These are phyloP conservation scores for Thunnus maccoyii DNA, from an alignment of 2,113 vertebrate genomes.

Conservation along the genomic window DNA sequence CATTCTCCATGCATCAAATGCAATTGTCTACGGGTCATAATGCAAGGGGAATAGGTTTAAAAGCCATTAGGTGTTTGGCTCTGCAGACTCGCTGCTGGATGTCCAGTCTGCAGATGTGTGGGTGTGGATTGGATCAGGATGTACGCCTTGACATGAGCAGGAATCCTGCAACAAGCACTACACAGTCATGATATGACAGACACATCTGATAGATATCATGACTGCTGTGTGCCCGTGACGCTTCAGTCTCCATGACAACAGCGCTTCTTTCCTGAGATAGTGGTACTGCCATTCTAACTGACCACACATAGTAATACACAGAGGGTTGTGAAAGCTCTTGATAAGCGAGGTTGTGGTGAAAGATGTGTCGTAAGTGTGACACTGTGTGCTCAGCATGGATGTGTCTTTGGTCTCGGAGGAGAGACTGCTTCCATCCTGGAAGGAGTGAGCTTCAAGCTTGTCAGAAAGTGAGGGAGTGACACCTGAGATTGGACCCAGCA, in stretches of 20 bases:
- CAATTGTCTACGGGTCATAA: not conserved
- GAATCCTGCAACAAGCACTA: not conserved
- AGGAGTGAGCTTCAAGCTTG: slow-evolving; percentile 39
- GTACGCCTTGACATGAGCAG: not conserved
- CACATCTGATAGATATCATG: too few species aligned
- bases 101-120: not conserved
- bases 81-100: not conserved
- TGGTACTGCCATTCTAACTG: not conserved
- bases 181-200: too few species aligned
- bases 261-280: slow-evolving; percentile 33
- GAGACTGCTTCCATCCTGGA: not conserved
- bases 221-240: not conserved
- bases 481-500: slow-evolving; percentile 56
- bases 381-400: slow-evolving; percentile 9
- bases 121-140: not conserved
- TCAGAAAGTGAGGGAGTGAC: slow-evolving; percentile 8
- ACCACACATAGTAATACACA: not conserved
- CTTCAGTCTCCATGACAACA: not conserved
- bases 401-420: slow-evolving; percentile 46
- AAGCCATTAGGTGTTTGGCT: not conserved
- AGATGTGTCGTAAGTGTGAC: not conserved
- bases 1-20: not conserved
- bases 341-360: not conserved
- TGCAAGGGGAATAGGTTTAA: not conserved
- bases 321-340: not conserved